Evolutionary conservation across 2,797 vertebrate genomes (phyloP).

Genomic region (Tadarida brasiliensis): DNA sequence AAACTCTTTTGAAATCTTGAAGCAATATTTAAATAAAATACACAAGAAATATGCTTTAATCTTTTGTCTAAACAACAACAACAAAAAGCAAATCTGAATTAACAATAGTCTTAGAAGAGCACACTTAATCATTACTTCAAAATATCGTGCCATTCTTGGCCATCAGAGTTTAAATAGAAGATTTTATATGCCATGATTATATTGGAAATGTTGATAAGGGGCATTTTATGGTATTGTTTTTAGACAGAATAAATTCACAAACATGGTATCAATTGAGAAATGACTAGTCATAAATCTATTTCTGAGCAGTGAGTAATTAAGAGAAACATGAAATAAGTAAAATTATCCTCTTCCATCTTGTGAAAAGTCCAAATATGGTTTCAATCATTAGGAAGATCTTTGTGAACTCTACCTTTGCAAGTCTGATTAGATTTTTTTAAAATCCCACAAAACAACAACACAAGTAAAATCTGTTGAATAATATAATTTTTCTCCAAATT

Average conservation of each 20-base stretch:
- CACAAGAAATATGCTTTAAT: neutral
- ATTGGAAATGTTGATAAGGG: slow-evolving; percentile 40
- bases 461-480: slow-evolving; percentile 86
- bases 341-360: slow-evolving; percentile 21
- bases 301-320: slow-evolving; percentile 51
- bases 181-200: neutral
- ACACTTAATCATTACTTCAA: neutral
- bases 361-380: slow-evolving; percentile 76
- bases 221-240: slow-evolving; percentile 23
- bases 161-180: slow-evolving; percentile 20
- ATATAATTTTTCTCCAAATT: slow-evolving; percentile 87
- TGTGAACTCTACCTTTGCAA: slow-evolving; percentile 87
- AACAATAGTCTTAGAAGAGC: neutral
- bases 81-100: slow-evolving; percentile 45
- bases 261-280: slow-evolving; percentile 34
- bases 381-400: slow-evolving; percentile 81
- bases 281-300: slow-evolving; percentile 39
- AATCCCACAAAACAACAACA: slow-evolving; percentile 80
- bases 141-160: neutral
- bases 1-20: slow-evolving; percentile 12
- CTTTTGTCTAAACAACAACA: neutral
- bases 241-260: slow-evolving; percentile 56
- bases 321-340: slow-evolving; percentile 59
- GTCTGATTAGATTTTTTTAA: slow-evolving; percentile 82
- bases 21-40: neutral